A percentile compares a stretch with the other conserved stretches of the same genome.
These are phyloP conservation scores for Varanus komodoensis DNA, from an alignment of 2,113 vertebrate genomes.

Conservation along the genomic window DNA sequence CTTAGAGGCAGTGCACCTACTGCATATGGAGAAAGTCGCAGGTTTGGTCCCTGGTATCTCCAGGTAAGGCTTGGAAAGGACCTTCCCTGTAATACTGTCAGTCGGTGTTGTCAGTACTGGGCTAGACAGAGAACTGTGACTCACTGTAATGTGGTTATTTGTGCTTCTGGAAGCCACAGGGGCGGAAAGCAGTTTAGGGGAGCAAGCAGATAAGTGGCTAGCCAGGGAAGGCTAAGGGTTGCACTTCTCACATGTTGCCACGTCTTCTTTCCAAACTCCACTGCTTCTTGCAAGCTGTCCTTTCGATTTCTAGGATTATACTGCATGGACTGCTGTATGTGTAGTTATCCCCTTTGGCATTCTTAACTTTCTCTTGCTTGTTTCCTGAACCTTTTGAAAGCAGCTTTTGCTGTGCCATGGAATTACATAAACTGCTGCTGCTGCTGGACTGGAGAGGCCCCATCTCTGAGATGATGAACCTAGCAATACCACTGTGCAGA, in stretches of 20 bases:
- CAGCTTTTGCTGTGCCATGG: neutral
- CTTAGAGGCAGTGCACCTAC: too few species aligned
- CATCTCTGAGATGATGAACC: neutral
- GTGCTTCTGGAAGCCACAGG: neutral
- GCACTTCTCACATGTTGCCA: too few species aligned
- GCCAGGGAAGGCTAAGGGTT: neutral
- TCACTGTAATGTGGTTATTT: too few species aligned
- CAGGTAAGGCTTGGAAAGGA: too few species aligned
- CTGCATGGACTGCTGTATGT: neutral
- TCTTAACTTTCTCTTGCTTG: neutral
- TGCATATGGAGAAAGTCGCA: too few species aligned
- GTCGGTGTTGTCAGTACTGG: too few species aligned
- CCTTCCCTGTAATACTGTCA: too few species aligned
- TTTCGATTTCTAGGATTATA: neutral
- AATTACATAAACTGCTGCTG: neutral
- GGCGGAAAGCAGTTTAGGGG: neutral
- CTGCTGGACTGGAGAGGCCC: neutral
- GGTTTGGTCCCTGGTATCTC: too few species aligned
- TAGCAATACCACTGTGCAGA: neutral
- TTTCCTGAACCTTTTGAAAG: constrained; percentile 18
- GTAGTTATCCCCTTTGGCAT: neutral
- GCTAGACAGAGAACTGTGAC: too few species aligned
- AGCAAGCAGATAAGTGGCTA: neutral
- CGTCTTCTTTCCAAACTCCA: neutral
- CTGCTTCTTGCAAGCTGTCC: neutral